phyloP scores from a whole-genome alignment of 2,888 invertebrate genomes.

The Acholoe squamosa region DNA sequence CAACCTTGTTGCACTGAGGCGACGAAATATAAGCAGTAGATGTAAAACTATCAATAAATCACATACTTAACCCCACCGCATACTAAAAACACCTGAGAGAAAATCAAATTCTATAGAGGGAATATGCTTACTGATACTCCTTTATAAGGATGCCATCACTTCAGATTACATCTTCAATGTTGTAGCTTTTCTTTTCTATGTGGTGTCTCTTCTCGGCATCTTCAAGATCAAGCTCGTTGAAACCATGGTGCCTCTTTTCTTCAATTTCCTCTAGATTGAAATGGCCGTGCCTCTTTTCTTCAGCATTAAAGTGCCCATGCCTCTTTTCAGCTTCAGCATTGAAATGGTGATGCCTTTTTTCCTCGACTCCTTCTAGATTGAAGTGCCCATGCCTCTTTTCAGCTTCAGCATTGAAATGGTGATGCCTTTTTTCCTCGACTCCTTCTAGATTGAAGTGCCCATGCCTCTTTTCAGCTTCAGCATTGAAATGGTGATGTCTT shows the following conservation, averaged over 20 bases:
- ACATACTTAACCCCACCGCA: too few species aligned
- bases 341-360: neutral
- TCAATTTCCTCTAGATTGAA: neutral
- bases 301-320: neutral
- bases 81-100: too few species aligned
- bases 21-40: too few species aligned
- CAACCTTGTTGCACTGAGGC: too few species aligned
- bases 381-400: neutral
- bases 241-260: conserved; percentile 26
- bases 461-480: neutral
- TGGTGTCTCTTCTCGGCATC: neutral
- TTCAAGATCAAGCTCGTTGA: neutral
- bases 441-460: neutral
- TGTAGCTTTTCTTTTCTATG: neutral
- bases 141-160: neutral
- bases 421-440: neutral
- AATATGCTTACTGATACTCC: too few species aligned
- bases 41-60: too few species aligned
- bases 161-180: neutral
- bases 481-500: neutral
- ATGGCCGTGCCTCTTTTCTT: neutral
- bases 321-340: neutral
- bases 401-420: neutral
- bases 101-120: too few species aligned
- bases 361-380: neutral